Evolutionary conservation across 1,140 invertebrate species (phyloP), one percentile per base, ranked within the genome.

Genomic region (Tetragnatha versicolor): DNA sequence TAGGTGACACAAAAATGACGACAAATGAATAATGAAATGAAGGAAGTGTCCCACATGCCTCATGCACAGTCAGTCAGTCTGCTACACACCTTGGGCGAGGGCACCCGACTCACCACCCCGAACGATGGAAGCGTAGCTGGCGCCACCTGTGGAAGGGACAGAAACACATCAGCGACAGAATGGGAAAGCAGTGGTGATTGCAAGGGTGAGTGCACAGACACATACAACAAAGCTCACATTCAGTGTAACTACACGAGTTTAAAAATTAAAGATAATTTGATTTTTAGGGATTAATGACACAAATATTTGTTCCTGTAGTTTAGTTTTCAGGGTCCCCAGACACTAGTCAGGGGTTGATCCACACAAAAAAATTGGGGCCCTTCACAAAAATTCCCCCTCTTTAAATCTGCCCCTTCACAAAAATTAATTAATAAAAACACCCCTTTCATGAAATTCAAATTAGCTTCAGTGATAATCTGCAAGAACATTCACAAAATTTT

Each of bases 51-150:
- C n/a, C n/a, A 49, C 66, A 53, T 70, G 66, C 66, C 66, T 70
- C 66, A 55, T 70, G 66, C 49, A 55, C 25, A 49, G 25, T 12
- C 10, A n/a, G 25, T 45, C 70, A 37, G 61, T 61, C 39, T 37
- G 33, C 45, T 70, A 70, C 66, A 70, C 66, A 70, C 66, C 73
- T 61, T 77, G 58, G 22, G 61, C 58, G 3, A n/a, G n/a, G n/a
- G 60, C 37, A 10, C 58, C 61, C 25, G 42, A 31, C 14, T 79
- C 78, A 27, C 22, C 35, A 12, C 78, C 78, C 22, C 78, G 66
- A 12, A 79, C 78, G 45, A 72, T 68, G 39, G 78, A 66, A 12
- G 78, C 78, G 42, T 79, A 79, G 29, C 78, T 79, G 9, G 68
- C 51, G 25, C 42, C 42, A 66, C 78, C 78, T 79, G 42, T 4